phyloP scores from a whole-genome alignment of 2,888 invertebrate species.

The Drosophila borealis region DNA sequence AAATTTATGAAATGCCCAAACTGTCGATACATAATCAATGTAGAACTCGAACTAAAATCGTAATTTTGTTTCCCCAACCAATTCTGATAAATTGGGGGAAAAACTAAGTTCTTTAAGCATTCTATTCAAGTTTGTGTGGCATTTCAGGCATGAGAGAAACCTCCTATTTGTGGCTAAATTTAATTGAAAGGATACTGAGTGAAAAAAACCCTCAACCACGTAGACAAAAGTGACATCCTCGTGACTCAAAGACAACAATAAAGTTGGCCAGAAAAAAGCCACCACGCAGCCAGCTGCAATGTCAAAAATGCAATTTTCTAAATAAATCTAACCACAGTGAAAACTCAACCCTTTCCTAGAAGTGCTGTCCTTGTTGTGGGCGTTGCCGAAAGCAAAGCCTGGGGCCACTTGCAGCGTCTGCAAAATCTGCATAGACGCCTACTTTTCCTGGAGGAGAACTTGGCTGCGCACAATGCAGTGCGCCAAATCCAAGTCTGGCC shows the following conservation, averaged over 20 bases:
- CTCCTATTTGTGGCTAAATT: constrained; percentile 42
- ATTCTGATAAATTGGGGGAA: neutral
- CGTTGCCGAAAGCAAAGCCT: constrained; percentile 60
- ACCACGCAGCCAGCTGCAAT: constrained; percentile 42
- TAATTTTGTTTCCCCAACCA: neutral
- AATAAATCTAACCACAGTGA: constrained; percentile 48
- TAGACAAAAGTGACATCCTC: constrained; percentile 47
- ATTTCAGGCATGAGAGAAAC: constrained; percentile 19
- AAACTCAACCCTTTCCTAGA: constrained; percentile 20
- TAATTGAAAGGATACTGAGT: constrained; percentile 39
- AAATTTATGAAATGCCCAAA: too few species aligned
- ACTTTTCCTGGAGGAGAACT: constrained; percentile 66
- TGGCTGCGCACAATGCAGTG: constrained; percentile 66
- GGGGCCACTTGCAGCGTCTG: constrained; percentile 72
- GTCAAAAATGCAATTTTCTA: constrained; percentile 66
- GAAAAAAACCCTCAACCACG: constrained; percentile 18
- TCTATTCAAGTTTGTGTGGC: neutral
- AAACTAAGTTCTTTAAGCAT: neutral
- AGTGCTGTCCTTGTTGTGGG: constrained; percentile 58
- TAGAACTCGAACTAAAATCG: neutral
- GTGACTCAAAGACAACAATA: constrained; percentile 15
- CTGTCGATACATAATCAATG: too few species aligned
- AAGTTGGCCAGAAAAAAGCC: neutral
- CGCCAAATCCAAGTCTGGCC: constrained; percentile 48
- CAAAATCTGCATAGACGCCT: constrained; percentile 76